These are phyloP conservation scores for Aleadryas rufinucha DNA, from an alignment of 2,113 vertebrate genomes.

Conservation along the genomic window DNA sequence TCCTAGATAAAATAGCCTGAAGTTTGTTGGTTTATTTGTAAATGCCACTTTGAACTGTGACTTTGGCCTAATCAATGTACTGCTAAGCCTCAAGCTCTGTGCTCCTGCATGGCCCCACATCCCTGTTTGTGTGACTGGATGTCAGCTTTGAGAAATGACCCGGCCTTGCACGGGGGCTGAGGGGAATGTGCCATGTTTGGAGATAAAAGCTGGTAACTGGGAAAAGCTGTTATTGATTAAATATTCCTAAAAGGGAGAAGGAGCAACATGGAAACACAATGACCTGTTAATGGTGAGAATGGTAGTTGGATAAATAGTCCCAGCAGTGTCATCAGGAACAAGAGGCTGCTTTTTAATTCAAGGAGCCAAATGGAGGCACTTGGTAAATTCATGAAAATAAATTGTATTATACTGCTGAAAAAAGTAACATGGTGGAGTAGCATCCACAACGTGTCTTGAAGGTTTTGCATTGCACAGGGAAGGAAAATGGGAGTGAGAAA, in stretches of 20 bases:
- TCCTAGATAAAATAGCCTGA: background rate
- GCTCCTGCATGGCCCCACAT: accelerated
- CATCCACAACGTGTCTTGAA: background rate
- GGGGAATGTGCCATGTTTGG: background rate
- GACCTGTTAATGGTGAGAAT: background rate
- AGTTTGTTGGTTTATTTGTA: background rate
- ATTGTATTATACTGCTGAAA: background rate
- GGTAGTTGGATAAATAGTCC: background rate
- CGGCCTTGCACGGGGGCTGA: background rate
- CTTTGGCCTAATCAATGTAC: background rate
- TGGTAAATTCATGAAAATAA: background rate
- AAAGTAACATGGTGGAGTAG: accelerated
- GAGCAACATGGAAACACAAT: background rate
- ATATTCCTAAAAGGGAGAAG: background rate
- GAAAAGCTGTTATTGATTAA: background rate
- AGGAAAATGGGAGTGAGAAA: background rate
- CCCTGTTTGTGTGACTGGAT: background rate
- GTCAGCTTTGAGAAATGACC: background rate
- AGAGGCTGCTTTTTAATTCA: background rate
- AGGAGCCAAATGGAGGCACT: background rate
- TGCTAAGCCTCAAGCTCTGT: background rate
- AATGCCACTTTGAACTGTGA: background rate
- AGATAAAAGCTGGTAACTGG: background rate
- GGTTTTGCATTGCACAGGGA: background rate
- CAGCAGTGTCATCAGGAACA: background rate